Conservation (phyloP, 2,113 vertebrate species). For the Cathartes aura region DNA sequence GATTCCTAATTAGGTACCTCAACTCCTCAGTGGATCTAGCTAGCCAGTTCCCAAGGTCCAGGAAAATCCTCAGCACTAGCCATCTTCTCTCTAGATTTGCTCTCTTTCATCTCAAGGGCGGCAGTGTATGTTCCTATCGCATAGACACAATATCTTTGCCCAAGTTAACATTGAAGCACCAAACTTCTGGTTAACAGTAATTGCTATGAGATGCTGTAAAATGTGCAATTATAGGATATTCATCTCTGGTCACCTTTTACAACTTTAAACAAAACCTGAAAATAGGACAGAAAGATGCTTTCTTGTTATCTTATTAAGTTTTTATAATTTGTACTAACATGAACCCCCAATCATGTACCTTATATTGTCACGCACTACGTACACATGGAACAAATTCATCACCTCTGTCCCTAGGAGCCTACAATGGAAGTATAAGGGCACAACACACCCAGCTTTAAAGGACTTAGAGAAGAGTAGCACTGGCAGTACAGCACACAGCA, state of each 20-base stretch:
- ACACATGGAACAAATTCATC: background rate
- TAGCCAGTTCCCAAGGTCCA: background rate
- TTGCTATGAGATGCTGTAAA: background rate
- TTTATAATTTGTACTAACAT: background rate
- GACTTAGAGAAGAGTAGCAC: background rate
- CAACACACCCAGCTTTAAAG: background rate
- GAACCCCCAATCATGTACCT: accelerated
- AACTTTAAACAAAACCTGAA: background rate
- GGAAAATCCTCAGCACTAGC: background rate
- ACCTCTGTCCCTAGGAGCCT: background rate
- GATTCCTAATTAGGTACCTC: background rate
- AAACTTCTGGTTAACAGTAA: background rate
- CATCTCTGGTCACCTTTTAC: background rate
- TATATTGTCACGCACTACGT: accelerated
- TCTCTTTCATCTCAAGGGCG: background rate
- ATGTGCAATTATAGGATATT: background rate
- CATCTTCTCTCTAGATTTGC: background rate
- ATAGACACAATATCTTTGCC: background rate
- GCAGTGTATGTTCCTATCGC: background rate
- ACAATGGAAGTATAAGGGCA: background rate
- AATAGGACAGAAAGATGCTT: background rate
- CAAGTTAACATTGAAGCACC: background rate
- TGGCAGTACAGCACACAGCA: background rate
- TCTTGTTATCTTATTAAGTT: background rate
- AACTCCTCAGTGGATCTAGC: background rate